Conservation (phyloP, 2,113 vertebrate genomes). For the Hipposideros armiger region DNA sequence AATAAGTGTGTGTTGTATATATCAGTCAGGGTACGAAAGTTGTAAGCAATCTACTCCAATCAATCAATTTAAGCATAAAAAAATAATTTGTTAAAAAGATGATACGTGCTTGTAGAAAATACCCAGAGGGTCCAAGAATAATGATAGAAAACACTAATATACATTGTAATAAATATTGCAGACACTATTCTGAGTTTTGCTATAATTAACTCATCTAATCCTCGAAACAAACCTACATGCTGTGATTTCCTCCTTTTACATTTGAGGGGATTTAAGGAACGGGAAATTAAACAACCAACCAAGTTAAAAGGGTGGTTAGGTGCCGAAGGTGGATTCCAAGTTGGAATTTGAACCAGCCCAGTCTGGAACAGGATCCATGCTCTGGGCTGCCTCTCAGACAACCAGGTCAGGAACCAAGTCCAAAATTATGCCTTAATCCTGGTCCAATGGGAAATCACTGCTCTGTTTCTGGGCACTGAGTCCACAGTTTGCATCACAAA, state of each 20-base stretch:
- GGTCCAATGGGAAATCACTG: neutral
- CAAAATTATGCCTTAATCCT: neutral
- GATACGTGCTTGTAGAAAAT: neutral
- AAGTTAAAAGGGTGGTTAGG: too few relatives aligned
- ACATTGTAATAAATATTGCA: neutral
- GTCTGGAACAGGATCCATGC: too few relatives aligned
- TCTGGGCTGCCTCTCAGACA: neutral
- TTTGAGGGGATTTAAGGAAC: too few relatives aligned
- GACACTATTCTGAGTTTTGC: neutral
- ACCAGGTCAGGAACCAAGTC: neutral
- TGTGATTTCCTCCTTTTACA: neutral
- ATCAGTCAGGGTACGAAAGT: neutral
- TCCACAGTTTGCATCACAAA: neutral
- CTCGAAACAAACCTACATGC: neutral
- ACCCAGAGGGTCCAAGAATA: neutral
- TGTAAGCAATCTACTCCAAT: neutral
- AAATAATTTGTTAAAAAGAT: neutral
- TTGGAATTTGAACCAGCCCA: neutral
- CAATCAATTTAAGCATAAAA: neutral
- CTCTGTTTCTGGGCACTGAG: neutral
- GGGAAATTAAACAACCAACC: too few relatives aligned
- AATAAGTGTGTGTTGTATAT: neutral
- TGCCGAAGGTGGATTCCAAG: too few relatives aligned
- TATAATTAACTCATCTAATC: neutral
- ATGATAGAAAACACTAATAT: neutral